Conservation (phyloP, 1,140 invertebrate species). For the Vanessa tameamea region DNA sequence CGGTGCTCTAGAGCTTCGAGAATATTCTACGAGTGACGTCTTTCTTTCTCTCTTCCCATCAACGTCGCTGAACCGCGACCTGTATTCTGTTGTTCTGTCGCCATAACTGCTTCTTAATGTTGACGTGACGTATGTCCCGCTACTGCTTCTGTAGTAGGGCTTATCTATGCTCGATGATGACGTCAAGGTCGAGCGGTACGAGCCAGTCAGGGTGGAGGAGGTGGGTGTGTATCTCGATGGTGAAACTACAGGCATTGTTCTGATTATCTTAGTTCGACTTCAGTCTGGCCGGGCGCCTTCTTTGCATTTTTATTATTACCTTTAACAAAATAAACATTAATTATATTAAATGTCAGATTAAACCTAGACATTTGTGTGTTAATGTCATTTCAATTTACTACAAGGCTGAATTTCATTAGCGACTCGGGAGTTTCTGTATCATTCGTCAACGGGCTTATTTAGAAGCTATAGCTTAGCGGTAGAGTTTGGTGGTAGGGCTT, state of each 20-base stretch:
- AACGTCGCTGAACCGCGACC: slow-evolving; percentile 66
- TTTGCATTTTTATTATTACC: slow-evolving; percentile 63
- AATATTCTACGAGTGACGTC: slow-evolving; percentile 70
- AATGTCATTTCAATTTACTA: no score
- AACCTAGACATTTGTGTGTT: no score
- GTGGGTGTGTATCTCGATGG: slow-evolving; percentile 75
- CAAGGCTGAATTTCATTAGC: no score
- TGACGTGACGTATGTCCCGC: slow-evolving; percentile 73
- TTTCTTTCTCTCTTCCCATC: slow-evolving; percentile 74
- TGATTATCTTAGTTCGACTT: slow-evolving; percentile 44
- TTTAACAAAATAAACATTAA: slow-evolving; percentile 46
- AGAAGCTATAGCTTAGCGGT: no score
- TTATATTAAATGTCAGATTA: background rate
- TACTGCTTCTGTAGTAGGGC: slow-evolving; percentile 75
- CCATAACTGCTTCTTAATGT: slow-evolving; percentile 72
- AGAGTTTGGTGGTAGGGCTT: no score
- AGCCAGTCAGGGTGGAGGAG: slow-evolving; percentile 70
- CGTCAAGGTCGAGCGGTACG: slow-evolving; percentile 77
- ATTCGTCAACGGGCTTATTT: no score
- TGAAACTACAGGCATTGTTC: slow-evolving; percentile 82
- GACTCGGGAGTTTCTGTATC: no score
- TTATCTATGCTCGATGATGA: slow-evolving; percentile 77
- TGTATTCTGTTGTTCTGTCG: slow-evolving; percentile 75
- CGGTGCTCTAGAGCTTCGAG: slow-evolving; percentile 64
- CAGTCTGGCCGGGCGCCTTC: slow-evolving; percentile 60